These are phyloP conservation scores for Corythucha ciliata DNA, from an alignment of 2,888 invertebrate genomes.

Conservation along the genomic window DNA sequence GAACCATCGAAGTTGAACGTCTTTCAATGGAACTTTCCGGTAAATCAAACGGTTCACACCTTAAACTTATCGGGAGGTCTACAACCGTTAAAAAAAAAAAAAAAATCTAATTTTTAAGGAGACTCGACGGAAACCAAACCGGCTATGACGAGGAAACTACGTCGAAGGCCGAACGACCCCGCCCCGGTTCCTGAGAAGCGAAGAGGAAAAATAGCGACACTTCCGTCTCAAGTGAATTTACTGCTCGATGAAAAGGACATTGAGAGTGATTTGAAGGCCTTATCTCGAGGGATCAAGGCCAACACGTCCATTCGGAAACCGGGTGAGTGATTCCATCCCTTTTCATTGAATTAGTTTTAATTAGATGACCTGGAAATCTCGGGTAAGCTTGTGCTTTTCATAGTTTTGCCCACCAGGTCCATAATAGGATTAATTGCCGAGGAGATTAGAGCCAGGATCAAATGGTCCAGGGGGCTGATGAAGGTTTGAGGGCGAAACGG, in stretches of 20 bases:
- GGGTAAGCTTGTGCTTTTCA: too few species aligned
- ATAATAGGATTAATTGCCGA: too few species aligned
- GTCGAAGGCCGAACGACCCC: slow-evolving; percentile 89
- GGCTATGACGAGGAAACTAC: slow-evolving; percentile 85
- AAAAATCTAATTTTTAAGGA: too few species aligned
- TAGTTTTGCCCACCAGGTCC: too few species aligned
- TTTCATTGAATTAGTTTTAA: too few species aligned
- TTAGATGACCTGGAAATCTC: too few species aligned
- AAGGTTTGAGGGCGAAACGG: too few species aligned
- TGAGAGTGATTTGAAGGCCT: slow-evolving; percentile 72
- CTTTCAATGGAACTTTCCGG: slow-evolving; percentile 82
- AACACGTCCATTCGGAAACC: slow-evolving; percentile 46
- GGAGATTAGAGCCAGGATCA: too few species aligned
- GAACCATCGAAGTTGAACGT: slow-evolving; percentile 79
- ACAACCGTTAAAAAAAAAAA: too few species aligned
- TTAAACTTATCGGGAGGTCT: too few species aligned
- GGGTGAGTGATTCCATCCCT: slow-evolving; percentile 28
- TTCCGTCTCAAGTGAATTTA: slow-evolving; percentile 74
- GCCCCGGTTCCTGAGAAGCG: slow-evolving; percentile 73
- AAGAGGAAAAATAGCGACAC: slow-evolving; percentile 59
- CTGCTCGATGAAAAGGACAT: slow-evolving; percentile 82
- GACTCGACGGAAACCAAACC: slow-evolving; percentile 54
- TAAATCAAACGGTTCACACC: slow-evolving; percentile 40
- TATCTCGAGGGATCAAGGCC: slow-evolving; percentile 50
- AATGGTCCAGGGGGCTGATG: too few species aligned